phyloP scores from a whole-genome alignment of 2,113 vertebrate genomes.

The Porphyrio hochstetteri region DNA sequence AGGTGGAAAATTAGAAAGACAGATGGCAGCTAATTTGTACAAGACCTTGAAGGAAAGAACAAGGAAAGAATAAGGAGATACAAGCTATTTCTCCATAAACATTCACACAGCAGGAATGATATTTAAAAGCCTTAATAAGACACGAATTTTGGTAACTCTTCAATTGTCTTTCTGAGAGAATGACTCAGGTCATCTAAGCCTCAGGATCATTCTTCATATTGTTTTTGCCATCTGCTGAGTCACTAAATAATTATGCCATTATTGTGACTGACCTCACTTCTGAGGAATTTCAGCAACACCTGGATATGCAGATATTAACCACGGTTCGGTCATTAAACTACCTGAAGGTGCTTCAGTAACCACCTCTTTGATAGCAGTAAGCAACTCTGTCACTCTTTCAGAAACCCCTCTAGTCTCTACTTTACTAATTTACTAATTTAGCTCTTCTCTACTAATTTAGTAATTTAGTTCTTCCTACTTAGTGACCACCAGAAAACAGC shows the following conservation, averaged over 20 bases:
- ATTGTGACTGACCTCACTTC: not conserved
- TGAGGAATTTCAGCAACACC: not conserved
- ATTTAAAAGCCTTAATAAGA: not conserved
- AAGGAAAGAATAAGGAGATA: not conserved
- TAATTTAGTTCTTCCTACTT: not conserved
- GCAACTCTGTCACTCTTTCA: not conserved
- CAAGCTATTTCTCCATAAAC: not conserved
- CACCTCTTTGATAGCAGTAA: not conserved
- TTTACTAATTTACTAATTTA: not conserved
- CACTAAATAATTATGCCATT: not conserved
- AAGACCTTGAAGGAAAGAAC: conserved; percentile 28
- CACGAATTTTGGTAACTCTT: not conserved
- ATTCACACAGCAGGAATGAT: not conserved
- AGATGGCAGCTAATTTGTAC: conserved; percentile 21
- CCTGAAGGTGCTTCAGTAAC: conserved; percentile 1
- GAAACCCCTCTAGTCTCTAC: not conserved
- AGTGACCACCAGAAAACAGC: not conserved
- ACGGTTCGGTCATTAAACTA: not conserved
- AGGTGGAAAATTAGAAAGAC: not conserved
- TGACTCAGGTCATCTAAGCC: not conserved
- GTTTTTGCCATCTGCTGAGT: conserved; percentile 1
- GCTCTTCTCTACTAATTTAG: not conserved
- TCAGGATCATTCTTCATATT: not conserved
- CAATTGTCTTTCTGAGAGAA: not conserved
- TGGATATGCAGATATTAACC: not conserved